phyloP scores from a whole-genome alignment of 2,113 vertebrate genomes.

The Gopherus evgoodei region DNA sequence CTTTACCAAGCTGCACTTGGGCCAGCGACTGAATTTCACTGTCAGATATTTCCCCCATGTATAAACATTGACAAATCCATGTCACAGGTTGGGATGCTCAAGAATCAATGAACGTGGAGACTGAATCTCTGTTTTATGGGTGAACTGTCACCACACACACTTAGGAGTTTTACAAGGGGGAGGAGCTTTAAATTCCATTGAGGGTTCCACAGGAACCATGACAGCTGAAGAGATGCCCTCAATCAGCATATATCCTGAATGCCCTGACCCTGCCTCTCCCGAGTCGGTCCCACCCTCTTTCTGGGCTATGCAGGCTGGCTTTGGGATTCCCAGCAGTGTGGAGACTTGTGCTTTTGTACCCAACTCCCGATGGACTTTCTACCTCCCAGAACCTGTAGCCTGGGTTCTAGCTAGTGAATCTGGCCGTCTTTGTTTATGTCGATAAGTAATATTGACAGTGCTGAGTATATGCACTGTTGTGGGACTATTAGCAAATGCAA shows the following conservation, averaged over 20 bases:
- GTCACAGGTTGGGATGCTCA: neutral
- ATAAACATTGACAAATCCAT: neutral
- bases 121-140: neutral
- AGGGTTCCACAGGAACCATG: neutral
- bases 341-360: neutral
- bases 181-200: neutral
- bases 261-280: neutral
- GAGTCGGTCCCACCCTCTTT: neutral
- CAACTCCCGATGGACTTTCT: neutral
- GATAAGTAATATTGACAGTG: neutral
- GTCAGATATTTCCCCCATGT: neutral
- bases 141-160: neutral
- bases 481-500: neutral
- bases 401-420: neutral
- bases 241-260: neutral
- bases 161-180: neutral
- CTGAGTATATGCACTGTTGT: neutral
- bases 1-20: neutral
- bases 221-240: neutral
- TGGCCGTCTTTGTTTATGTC: too few species aligned
- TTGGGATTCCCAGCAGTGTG: neutral
- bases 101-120: neutral
- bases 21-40: neutral
- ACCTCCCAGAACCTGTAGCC: neutral
- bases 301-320: neutral